These are phyloP conservation scores for Cyclopterus lumpus DNA, from an alignment of 2,797 vertebrate species.

Conservation along the genomic window DNA sequence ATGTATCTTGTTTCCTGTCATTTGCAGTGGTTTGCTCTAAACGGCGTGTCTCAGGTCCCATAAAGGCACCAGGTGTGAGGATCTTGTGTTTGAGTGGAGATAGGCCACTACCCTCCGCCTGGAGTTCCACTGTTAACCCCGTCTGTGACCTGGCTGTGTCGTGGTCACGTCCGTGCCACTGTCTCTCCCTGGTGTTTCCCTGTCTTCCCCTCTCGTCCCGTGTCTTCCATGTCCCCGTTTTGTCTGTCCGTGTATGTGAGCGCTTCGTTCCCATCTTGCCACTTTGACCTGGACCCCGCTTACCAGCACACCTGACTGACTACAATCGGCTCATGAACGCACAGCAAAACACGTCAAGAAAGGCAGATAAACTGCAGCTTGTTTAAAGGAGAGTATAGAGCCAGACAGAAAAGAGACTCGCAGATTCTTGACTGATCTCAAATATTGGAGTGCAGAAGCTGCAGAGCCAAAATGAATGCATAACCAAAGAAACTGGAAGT, in stretches of 20 bases:
- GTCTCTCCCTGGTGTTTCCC: too few relatives aligned
- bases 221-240: too few relatives aligned
- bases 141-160: constrained; percentile 5
- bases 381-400: constrained; percentile 15
- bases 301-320: not conserved
- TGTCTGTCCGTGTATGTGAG: too few relatives aligned
- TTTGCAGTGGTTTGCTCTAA: not conserved
- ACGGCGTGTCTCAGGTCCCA: not conserved
- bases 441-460: constrained; percentile 1
- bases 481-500: constrained; percentile 13
- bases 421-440: constrained; percentile 25
- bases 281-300: too few relatives aligned
- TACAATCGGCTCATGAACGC: not conserved
- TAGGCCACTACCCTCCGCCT: not conserved
- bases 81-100: not conserved
- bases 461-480: constrained; percentile 2
- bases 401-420: constrained; percentile 21
- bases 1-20: not conserved
- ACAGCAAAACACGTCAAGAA: not conserved
- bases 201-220: too few relatives aligned
- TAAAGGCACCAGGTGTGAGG: not conserved
- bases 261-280: too few relatives aligned
- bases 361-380: constrained; percentile 21
- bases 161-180: too few relatives aligned
- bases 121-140: not conserved